Evolutionary conservation across 2,113 vertebrate species (phyloP).

Genomic region (Ploceus nigricollis): DNA sequence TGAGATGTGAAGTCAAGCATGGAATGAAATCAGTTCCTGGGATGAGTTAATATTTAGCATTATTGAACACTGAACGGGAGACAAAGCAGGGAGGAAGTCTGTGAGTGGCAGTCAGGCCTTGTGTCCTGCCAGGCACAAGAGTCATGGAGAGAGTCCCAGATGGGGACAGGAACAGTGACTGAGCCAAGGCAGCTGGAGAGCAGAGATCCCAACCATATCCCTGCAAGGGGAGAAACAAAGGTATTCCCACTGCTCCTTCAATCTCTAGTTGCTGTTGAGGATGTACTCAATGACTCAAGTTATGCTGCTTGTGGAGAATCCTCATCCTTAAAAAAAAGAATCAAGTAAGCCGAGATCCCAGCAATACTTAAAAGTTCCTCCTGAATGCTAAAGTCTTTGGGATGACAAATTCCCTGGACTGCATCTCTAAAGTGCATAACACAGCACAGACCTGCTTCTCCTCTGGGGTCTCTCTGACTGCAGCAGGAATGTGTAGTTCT

Average conservation of each 20-base stretch:
- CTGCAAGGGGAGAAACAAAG: background rate
- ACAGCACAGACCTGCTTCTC: background rate
- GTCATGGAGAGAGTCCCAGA: background rate
- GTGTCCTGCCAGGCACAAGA: background rate
- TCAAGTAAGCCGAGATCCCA: background rate
- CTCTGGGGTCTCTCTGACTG: background rate
- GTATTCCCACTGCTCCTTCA: background rate
- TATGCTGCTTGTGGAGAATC: rapidly evolving
- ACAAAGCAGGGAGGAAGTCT: background rate
- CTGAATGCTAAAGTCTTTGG: background rate
- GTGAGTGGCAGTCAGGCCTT: rapidly evolving
- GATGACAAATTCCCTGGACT: background rate
- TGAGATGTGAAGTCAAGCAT: background rate
- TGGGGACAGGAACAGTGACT: rapidly evolving
- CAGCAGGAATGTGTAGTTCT: background rate
- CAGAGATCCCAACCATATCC: background rate
- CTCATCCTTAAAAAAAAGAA: background rate
- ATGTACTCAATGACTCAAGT: background rate
- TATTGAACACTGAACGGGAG: rapidly evolving
- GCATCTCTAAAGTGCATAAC: background rate
- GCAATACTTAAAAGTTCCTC: background rate
- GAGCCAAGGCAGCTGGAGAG: background rate
- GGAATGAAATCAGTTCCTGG: background rate
- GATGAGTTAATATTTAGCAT: background rate
- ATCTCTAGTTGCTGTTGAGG: background rate